Percentiles rank a stretch among this genome's conserved stretches.
These are phyloP conservation scores for Anisognathus igniventris DNA, from an alignment of 2,797 vertebrate genomes.

Conservation along the genomic window DNA sequence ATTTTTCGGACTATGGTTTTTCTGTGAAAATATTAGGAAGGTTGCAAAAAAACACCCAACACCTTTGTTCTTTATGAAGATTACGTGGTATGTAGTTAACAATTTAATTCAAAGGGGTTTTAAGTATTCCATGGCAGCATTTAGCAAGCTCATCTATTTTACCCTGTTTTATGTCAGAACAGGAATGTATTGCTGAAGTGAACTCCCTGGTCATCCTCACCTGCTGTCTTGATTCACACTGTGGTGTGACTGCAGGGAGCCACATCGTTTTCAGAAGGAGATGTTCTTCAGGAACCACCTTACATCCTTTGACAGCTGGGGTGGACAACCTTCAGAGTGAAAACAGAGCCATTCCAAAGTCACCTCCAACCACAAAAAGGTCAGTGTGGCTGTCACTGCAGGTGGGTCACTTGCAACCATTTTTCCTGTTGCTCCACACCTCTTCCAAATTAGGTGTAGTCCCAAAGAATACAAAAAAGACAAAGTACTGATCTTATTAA, in stretches of 20 bases:
- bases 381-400: background rate
- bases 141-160: background rate
- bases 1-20: background rate
- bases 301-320: background rate
- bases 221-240: background rate
- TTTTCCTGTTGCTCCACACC: background rate
- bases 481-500: background rate
- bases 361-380: background rate
- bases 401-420: rapidly evolving
- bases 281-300: background rate
- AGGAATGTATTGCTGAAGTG: background rate
- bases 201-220: background rate
- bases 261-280: rapidly evolving
- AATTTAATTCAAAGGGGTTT: background rate
- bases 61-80: background rate
- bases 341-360: background rate
- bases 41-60: background rate
- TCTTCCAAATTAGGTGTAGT: background rate
- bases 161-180: background rate
- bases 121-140: background rate
- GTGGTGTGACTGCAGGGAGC: background rate
- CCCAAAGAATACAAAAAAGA: background rate
- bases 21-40: background rate
- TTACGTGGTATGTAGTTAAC: background rate
- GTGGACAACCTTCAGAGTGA: background rate